Base-by-base conservation (phyloP, 2,888 invertebrate species). In the Bombylius discolor region DNA sequence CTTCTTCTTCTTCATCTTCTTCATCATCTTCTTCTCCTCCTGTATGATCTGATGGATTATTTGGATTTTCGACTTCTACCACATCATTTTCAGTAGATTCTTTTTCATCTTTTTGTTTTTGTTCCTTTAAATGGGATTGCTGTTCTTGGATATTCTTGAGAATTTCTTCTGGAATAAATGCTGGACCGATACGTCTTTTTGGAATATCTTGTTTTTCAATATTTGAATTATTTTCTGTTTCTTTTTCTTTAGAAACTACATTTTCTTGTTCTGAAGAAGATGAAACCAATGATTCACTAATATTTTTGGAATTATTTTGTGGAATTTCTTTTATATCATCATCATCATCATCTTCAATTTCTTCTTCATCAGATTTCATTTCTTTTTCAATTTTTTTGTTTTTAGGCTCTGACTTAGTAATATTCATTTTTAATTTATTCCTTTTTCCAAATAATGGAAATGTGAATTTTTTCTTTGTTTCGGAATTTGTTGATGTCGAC, bases 291-390 rank as follows among this genome's bases (percentile, higher is more conserved):
- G 62, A 46, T 61, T 62, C 9, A 12, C 5, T 62, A n/a, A 60
- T 50, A 32, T 52, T 51, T 39, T n/a, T 33, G 49, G 50, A 3
- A 55, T 53, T 12, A 31, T 33, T 34, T 32, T 47, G 57, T 58
- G 36, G 13, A 42, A 13, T 47, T 45, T 52, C 57, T 12, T 52
- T 48, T 13, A 58, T 55, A 77, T 78, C 68, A 66, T 79, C 79
- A 13, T 52, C 56, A 77, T 78, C 68, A 66, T 79, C 79, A 68
- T 79, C 79, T 1, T 79, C 77, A 56, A 78, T 78, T 61, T 78
- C 78, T 31, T 71, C 66, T 56, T 77, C 75, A 48, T 64, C 62
- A 5, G 61, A 58, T 49, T 50, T 33, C 45, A 58, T 56, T 59
- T 67, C 54, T 45, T 58, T 53, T 52, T 51, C 45, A 68, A 67